Base-by-base conservation (phyloP, 1,140 invertebrate genomes). In the Araneus ventricosus region DNA sequence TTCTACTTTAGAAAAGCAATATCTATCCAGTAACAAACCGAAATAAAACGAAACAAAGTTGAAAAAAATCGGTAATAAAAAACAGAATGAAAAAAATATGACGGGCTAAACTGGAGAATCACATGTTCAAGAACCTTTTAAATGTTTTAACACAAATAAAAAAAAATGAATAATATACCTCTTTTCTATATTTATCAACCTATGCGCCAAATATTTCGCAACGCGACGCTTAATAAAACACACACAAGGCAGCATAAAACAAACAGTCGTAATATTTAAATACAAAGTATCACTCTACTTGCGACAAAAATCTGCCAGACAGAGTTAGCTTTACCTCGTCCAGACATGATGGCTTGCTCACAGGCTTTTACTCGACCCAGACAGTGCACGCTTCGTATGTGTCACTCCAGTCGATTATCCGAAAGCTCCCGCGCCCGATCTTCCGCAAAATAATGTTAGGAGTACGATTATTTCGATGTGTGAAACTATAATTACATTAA, bases 301-400 rank as follows among this genome's bases (percentile, higher is more conserved):
- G 84, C 84, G 91, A 93, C 91, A 93, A 93, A 87, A 87, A 93
- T 88, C 63, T 87, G 52, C 85, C 91, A 93, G 91, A 93, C 91
- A 88, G 85, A 63, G 67, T 63, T 93, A 86, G 91, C 85, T 91
- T 91, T 91, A 91, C 91, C 91, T 88, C 91, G 86, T 93, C 91
- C 91, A 93, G 91, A 93, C 91, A 93, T 93, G 84, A 93, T 93
- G 91, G 91, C 90, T 93, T 92, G 84, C 91, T 59, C 90, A 67
- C 63, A 45, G 79, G 52, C 82, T 93, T 57, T 91, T 39, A 34
- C 59, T 70, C 91, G 85, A 93, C 91, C 91, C 84, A 93, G 91
- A 93, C 91, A 93, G 85, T 41, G 90, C 80, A 91, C 75, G 79
- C 90, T 85, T 75, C 90, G 85, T 93, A 67, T 88, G 67, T 87